Base-by-base conservation (phyloP, 2,797 vertebrate genomes). In the Cossypha dichroa region DNA sequence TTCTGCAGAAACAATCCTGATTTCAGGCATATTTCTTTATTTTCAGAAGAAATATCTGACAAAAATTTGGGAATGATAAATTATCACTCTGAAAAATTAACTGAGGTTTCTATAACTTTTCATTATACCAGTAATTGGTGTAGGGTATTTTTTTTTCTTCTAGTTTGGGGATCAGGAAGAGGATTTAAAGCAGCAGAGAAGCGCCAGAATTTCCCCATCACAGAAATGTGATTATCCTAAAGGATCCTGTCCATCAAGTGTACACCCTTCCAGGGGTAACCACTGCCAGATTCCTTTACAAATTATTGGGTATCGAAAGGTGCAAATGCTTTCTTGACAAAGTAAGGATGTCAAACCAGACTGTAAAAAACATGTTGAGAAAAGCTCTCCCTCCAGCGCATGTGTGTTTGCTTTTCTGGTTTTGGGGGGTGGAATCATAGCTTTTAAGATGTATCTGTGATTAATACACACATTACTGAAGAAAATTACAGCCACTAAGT, bases 61-160 rank as follows among this genome's bases (percentile, higher is more conserved):
- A 64, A 59, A 68, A 80, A 41, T n/a, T 55, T 75, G 29, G 41
- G 83, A 88, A 48, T 28, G 8, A 5, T 49, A 26, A 76, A 51
- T 29, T 33, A 33, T 20, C 23, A 18, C 22, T 69, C 76, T 1
- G 23, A 48, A 87, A 77, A 69, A 18, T 33, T 29, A 43, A 6
- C 25, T 15, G 46, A 36, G 22, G 9, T 36, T 58, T 84, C 88
- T 54, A 14, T 36, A 81, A 48, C 25, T 84, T 86, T 66, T 84
- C 14, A 28, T 46, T 9, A 5, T 18, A 73, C 9, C 33, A 28
- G 43, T 78, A 69, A 45, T 40, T 11, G 5, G 11, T 55, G 26
- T 10, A 48, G 17, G 5, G 0, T 40, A 2, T 10, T 0, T n/a
- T 59, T 34, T 56, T 60, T 56, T 3, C 11, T 15, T 51, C 36